Evolutionary conservation across 2,797 vertebrate genomes (phyloP).

Genomic region (Sebastiscus tertius): DNA sequence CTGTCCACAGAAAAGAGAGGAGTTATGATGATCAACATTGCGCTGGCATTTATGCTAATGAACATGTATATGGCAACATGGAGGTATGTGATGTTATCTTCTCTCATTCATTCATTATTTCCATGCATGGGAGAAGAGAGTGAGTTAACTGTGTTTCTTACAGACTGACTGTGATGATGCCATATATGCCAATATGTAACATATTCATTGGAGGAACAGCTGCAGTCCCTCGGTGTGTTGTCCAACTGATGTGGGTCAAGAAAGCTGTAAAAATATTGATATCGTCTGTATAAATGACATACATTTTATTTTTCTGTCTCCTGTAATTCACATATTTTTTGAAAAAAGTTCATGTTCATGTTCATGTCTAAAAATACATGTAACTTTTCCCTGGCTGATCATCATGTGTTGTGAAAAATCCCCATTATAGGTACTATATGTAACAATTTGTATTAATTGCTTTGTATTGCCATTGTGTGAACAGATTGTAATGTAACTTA

Average conservation of each 20-base stretch:
- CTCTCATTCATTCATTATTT: neutral
- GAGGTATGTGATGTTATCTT: slow-evolving; percentile 47
- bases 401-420: neutral
- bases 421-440: no score
- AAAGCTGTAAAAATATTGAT: neutral
- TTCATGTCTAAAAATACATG: neutral
- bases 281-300: neutral
- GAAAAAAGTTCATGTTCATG: neutral
- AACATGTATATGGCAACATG: slow-evolving; percentile 62
- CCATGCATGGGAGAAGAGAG: neutral
- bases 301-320: neutral
- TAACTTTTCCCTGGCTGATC: neutral
- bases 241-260: neutral
- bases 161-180: slow-evolving; percentile 59
- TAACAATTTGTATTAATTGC: no score
- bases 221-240: neutral
- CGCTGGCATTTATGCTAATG: neutral
- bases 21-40: neutral
- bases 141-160: slow-evolving; percentile 5
- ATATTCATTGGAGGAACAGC: neutral
- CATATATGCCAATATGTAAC: slow-evolving; percentile 69
- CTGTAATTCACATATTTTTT: neutral
- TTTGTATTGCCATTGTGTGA: no score
- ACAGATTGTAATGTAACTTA: no score
- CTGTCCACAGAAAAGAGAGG: slow-evolving; percentile 34